These are phyloP conservation scores for Mionectes olivaceus DNA, from an alignment of 2,797 vertebrate genomes.

Conservation along the genomic window DNA sequence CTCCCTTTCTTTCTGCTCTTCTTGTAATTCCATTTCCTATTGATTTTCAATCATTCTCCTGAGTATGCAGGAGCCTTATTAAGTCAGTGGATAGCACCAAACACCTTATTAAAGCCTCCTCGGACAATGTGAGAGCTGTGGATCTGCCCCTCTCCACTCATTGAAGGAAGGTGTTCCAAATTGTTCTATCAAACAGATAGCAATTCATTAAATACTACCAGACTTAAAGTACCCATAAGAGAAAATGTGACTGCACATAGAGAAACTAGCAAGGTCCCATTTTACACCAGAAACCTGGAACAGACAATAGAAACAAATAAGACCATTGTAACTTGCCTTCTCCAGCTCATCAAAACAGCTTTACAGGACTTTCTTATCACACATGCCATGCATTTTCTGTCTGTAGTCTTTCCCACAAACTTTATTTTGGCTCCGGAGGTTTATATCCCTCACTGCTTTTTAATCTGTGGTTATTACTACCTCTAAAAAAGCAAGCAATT, in stretches of 20 bases:
- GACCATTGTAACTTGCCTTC: background rate
- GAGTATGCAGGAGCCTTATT: background rate
- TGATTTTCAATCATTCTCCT: background rate
- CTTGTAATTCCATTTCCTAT: background rate
- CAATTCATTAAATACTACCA: background rate
- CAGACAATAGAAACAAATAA: background rate
- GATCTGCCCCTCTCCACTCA: background rate
- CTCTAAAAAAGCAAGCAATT: background rate
- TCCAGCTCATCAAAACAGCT: background rate
- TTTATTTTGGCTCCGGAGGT: background rate
- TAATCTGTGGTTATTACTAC: background rate
- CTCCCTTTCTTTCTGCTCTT: background rate
- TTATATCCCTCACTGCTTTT: background rate
- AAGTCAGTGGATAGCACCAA: background rate
- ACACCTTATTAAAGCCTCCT: background rate
- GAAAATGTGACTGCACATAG: background rate
- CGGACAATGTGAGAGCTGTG: background rate
- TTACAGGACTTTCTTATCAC: background rate
- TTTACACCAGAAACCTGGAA: background rate
- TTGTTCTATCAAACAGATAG: background rate
- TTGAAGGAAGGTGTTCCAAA: background rate
- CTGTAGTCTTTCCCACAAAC: background rate
- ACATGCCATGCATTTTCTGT: background rate
- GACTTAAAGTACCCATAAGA: background rate
- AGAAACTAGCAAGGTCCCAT: background rate